A percentile compares a stretch with the other conserved stretches of the same genome.
Conservation (phyloP, 2,888 invertebrate species). For the Schizaphis graminum region DNA sequence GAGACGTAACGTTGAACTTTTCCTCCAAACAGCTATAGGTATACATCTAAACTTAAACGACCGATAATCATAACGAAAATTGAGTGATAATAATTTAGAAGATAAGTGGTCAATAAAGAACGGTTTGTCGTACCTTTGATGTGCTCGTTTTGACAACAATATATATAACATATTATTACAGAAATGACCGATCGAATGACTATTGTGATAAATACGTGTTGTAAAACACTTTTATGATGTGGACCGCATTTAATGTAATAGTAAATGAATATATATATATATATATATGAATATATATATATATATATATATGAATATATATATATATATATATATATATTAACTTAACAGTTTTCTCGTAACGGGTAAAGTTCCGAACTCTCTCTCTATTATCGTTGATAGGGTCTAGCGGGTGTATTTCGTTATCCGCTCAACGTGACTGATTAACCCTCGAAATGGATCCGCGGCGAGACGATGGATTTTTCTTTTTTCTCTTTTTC, state of each 20-base stretch:
- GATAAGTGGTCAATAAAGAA: not conserved
- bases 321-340: not conserved
- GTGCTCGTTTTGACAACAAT: not conserved
- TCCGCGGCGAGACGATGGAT: not conserved
- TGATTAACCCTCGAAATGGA: constrained; percentile 6
- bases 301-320: not conserved
- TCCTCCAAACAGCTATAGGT: not conserved
- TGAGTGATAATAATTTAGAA: not conserved
- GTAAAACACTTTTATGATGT: not conserved
- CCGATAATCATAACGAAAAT: not conserved
- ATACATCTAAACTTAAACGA: not conserved
- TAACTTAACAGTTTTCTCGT: not conserved
- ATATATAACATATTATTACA: not conserved
- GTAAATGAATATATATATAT: not conserved
- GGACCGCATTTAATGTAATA: not conserved
- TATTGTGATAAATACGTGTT: not conserved
- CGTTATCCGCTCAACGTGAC: not conserved
- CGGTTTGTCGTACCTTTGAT: not conserved
- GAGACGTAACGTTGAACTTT: not conserved
- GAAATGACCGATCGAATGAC: not conserved
- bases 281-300: not conserved
- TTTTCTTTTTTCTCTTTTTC: not conserved
- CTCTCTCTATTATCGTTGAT: not conserved
- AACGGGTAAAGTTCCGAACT: not conserved
- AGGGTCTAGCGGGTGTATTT: not conserved